A percentile compares a stretch with the other conserved stretches of the same genome.
These are phyloP conservation scores for Monomorium pharaonis DNA, from an alignment of 1,140 invertebrate genomes.

Conservation along the genomic window DNA sequence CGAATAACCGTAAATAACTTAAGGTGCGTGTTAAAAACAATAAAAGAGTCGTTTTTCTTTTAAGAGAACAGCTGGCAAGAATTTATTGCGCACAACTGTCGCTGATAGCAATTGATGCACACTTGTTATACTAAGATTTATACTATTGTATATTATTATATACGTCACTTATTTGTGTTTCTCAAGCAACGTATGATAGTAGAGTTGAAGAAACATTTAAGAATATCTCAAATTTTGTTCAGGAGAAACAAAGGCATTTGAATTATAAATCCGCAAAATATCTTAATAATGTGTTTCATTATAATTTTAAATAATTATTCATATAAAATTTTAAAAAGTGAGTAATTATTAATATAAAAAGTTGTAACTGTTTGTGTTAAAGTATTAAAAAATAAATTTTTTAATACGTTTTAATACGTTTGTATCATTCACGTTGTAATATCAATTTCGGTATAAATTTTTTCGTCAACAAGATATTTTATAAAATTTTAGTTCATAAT, in stretches of 20 bases:
- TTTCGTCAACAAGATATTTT: background rate
- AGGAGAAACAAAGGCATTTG: background rate
- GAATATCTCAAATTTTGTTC: background rate
- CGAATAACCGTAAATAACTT: constrained; percentile 55
- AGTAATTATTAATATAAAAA: background rate
- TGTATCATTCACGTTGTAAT: background rate
- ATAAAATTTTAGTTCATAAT: background rate
- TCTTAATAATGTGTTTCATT: background rate
- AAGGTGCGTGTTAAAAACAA: constrained; percentile 71
- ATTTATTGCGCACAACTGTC: constrained; percentile 71
- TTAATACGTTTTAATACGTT: background rate
- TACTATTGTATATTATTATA: constrained; percentile 38
- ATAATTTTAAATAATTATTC: background rate
- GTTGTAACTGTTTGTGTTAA: background rate
- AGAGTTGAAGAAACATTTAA: constrained; percentile 2
- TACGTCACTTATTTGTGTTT: constrained; percentile 53
- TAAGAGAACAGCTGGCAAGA: constrained; percentile 66
- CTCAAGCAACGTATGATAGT: background rate
- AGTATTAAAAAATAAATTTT: background rate
- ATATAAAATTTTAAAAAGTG: background rate
- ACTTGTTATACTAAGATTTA: constrained; percentile 72
- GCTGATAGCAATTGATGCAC: constrained; percentile 71
- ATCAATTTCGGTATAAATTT: constrained; percentile 5
- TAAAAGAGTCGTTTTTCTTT: constrained; percentile 68
- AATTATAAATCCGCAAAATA: background rate